Evolutionary conservation across 1,140 invertebrate species (phyloP), one percentile per base, ranked within the genome.

Genomic region (Bemisia tabaci): DNA sequence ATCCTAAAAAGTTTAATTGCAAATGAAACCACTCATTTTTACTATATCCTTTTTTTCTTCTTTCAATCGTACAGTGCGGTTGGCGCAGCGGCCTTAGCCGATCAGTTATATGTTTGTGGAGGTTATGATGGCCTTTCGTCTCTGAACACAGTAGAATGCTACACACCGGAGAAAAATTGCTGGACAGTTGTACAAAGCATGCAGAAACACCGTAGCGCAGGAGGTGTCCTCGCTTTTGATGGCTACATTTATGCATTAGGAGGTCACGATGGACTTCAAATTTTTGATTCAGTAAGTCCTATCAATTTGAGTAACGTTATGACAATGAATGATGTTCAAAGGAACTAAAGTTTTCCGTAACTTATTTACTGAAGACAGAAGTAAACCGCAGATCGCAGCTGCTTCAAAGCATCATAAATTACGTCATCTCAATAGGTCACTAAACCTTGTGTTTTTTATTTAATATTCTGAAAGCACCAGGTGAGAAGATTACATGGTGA

Each of bases 111-210:
- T 74, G 91, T 94, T 1, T 93, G 90, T 76, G 90, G 90, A n/a
- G 91, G 91, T 25, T 90, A 92, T 71, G 90, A 94, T 78, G 91
- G 91, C n/a, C 83, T 90, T 12, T 89, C 89, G 11, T 92, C 90
- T 2, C 78, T 94, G 1, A 90, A 89, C 74, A 91, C 88, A 1
- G 90, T 94, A 1, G 92, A 94, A 77, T 85, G 86, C 72, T 94
- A 92, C 73, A 84, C 89, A 74, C 87, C 86, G 1, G 84, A 87
- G 72, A 85, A 79, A 64, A 85, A 90, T 73, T 81, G 81, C 22
- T 94, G 91, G 91, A 83, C 82, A 66, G 83, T 88, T 72, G 78
- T 82, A 17, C 77, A 82, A 66, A 82, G 86, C 23, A 94, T 95
- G 92, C 90, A 88, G 73, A 92, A 91, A 74, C 90, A 92, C 75